Evolutionary conservation across 2,113 vertebrate species (phyloP), one percentile per base, ranked within the genome.

Genomic region (Forbesichthys papilliferus): DNA sequence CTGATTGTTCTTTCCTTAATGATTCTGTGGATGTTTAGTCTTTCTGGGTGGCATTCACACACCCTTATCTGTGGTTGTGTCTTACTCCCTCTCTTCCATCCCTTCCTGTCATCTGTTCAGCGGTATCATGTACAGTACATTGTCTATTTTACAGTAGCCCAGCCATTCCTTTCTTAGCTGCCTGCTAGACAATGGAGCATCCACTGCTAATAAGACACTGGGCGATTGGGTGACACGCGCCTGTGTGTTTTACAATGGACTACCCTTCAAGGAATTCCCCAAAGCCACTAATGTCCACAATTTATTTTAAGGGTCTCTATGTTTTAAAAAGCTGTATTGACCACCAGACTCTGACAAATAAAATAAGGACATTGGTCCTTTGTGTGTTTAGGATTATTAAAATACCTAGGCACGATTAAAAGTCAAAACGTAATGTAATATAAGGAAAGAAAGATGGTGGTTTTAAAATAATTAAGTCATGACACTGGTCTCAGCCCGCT

Each of bases 21-120:
- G 5, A 42, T 42, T 5, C 36, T 42, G 7, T 42, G 4, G 7
- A 42, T 5, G 4, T 42, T 42, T 1, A 42, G 36, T 42, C 36
- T 42, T 42, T 8, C 36, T 42, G 36, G 36, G 5, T 42, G 36
- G 36, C 36, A 42, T 42, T 42, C 36, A 42, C 36, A 42, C 36
- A 42, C 36, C 4, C 36, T 20, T 59, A 12, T 60, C 58, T 9
- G 3, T 60, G 11, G 7, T 3, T 60, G 18, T 66, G 36, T 61
- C 64, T 81, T 83, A 89, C 79, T 90, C 84, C 76, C 72, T 69
- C 54, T 58, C 16, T 57, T 69, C 68, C 73, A 61, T 74, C 10
- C 16, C 70, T 60, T 69, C 64, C 34, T 62, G 61, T 58, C 52
- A 73, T 63, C 20, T 59, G 75, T 61, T 13, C 48, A 48, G 56